Evolutionary conservation across 2,113 vertebrate species (phyloP), one percentile per base, ranked within the genome.

Genomic region (Bambusicola thoracicus): DNA sequence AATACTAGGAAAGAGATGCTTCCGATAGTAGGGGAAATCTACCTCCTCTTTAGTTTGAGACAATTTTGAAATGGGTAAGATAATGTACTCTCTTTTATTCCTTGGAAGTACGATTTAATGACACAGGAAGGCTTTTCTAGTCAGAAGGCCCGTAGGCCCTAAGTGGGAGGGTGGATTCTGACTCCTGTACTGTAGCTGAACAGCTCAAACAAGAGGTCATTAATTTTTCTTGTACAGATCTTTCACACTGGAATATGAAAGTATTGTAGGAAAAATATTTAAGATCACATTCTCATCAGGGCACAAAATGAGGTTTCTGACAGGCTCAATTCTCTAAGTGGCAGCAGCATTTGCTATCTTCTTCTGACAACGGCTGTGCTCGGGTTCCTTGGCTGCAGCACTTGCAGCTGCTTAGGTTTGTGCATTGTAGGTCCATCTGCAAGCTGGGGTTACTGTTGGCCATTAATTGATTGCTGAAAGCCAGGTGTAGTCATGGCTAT

Each of bases 381-480:
- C 0, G 0, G 36, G 58, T 25, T 87, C 16, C 29, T 13, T 53
- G 46, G 0, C 10, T 87, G 61, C 74, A 75, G 81, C 59, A 51
- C 69, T 58, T 0, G 0, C 25, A 21, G 34, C 16, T 66, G 30
- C 40, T 12, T 40, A 29, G 40, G 4, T 69, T 38, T 27, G 61
- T 84, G 40, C 69, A 36, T 3, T 13, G 0, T 0, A 1, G 36
- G 4, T 59, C 22, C 48, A 22, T 30, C 32, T 66, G 36, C 4
- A 11, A 19, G 3, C 29, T 75, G 51, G 6, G 61, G 34, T 6
- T 56, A 8, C 30, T 49, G 0, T 2, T 51, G 58, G 24, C 25
- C 27, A 1, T 48, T 61, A 41, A 7, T 7, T 73, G 32, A 3
- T 25, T 38, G 9, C 21, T 41, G n/a, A 49, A 55, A 40, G 21